Conservation (phyloP, 2,113 vertebrate species). For the Menidia beryllina region DNA sequence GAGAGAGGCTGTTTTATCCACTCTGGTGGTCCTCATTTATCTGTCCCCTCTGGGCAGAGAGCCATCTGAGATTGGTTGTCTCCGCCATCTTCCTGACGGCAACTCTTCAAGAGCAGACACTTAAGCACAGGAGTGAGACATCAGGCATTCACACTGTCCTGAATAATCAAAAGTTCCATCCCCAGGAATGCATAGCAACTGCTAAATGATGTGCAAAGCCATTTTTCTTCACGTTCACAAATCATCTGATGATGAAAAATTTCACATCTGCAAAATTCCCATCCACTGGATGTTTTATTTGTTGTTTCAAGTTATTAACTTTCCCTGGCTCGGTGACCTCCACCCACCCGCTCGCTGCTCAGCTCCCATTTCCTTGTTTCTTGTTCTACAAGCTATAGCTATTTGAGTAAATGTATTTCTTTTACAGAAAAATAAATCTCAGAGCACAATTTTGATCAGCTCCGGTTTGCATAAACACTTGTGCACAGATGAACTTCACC, state of each 20-base stretch:
- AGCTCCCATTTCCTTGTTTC: conserved; percentile 61
- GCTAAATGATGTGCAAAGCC: neutral
- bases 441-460: conserved; percentile 70
- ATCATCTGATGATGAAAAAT: conserved; percentile 55
- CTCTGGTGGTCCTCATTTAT: conserved; percentile 71
- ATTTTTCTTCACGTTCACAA: conserved; percentile 26
- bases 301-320: conserved; percentile 82
- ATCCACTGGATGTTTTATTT: conserved; percentile 71
- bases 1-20: conserved; percentile 54
- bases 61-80: conserved; percentile 74
- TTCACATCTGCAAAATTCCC: conserved; percentile 74
- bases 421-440: conserved; percentile 79
- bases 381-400: conserved; percentile 76
- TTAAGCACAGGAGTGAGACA: conserved; percentile 56
- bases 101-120: conserved; percentile 56
- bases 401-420: conserved; percentile 76
- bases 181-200: conserved; percentile 59
- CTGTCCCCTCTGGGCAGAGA: conserved; percentile 65
- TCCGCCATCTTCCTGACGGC: conserved; percentile 60
- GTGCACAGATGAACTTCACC: conserved; percentile 74
- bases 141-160: conserved; percentile 68
- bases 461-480: conserved; percentile 71
- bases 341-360: conserved; percentile 46
- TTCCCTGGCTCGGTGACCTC: conserved; percentile 74
- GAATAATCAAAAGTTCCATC: conserved; percentile 57